Evolutionary conservation across 2,797 vertebrate species (phyloP).

Genomic region (Paramormyrops hopkinsi): DNA sequence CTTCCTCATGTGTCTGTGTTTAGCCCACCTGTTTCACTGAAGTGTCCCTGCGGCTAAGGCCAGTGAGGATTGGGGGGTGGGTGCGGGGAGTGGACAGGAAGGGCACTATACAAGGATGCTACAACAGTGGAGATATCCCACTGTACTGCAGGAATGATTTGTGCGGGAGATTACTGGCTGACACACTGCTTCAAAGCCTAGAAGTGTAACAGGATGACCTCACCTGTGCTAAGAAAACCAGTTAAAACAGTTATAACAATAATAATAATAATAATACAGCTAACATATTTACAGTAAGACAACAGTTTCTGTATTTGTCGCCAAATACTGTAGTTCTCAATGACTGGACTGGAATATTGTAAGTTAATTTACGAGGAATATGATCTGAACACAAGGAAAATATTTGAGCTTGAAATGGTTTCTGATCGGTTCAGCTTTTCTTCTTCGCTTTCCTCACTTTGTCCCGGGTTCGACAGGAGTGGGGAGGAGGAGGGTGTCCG

Average conservation of each 20-base stretch:
- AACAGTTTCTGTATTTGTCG: background rate
- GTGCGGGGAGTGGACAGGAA: background rate
- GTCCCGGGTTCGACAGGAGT: background rate
- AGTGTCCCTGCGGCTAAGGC: background rate
- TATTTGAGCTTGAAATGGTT: slow-evolving; percentile 2
- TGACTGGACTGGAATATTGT: background rate
- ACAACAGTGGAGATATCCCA: slow-evolving; percentile 32
- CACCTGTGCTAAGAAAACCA: slow-evolving; percentile 9
- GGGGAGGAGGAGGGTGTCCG: background rate
- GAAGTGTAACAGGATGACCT: slow-evolving; percentile 20
- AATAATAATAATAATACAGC: slow-evolving; percentile 20
- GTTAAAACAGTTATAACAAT: slow-evolving; percentile 15
- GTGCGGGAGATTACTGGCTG: background rate
- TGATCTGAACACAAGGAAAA: background rate
- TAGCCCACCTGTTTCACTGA: background rate
- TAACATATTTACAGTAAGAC: slow-evolving; percentile 18
- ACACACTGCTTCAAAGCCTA: background rate
- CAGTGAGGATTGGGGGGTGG: background rate
- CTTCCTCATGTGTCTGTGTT: background rate
- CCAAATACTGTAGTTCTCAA: slow-evolving; percentile 3
- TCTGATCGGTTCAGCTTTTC: background rate
- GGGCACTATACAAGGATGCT: slow-evolving; percentile 26
- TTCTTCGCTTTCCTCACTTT: background rate
- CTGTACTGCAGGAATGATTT: slow-evolving; percentile 26
- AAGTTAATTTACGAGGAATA: background rate